Conservation (phyloP, 2,113 vertebrate genomes). For the Ctenomys sociabilis region DNA sequence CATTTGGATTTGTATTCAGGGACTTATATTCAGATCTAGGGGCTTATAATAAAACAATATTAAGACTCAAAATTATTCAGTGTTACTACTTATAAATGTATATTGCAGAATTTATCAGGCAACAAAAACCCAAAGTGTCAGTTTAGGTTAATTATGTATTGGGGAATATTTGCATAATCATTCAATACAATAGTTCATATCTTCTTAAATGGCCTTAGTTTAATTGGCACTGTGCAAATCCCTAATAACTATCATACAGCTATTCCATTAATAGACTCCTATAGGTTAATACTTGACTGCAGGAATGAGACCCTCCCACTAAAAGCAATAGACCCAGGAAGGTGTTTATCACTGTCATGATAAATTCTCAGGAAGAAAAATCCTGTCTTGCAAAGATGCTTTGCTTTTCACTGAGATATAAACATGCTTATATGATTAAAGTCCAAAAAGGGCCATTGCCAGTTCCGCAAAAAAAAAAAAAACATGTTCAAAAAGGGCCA, state of each 20-base stretch:
- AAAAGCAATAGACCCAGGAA: neutral
- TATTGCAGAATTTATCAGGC: neutral
- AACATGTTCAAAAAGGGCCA: neutral
- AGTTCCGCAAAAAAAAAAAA: no score
- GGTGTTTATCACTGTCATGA: neutral
- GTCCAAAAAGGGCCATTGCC: neutral
- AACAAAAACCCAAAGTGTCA: neutral
- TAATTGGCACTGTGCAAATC: slow-evolving; percentile 18
- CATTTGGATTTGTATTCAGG: neutral
- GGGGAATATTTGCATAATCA: neutral
- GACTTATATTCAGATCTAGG: neutral
- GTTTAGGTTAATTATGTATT: neutral
- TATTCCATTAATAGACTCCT: neutral
- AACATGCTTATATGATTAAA: neutral
- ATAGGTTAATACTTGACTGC: slow-evolving; percentile 7
- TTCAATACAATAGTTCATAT: neutral
- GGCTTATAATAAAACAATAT: neutral
- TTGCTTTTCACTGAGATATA: neutral
- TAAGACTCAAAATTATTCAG: neutral
- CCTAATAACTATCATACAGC: slow-evolving; percentile 4
- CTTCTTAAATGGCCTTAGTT: neutral
- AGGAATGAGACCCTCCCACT: slow-evolving; percentile 39
- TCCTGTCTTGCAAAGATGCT: neutral
- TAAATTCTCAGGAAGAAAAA: neutral
- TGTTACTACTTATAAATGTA: neutral